Evolutionary conservation across 2,888 invertebrate genomes (phyloP).

Genomic region (Philaethria dido): DNA sequence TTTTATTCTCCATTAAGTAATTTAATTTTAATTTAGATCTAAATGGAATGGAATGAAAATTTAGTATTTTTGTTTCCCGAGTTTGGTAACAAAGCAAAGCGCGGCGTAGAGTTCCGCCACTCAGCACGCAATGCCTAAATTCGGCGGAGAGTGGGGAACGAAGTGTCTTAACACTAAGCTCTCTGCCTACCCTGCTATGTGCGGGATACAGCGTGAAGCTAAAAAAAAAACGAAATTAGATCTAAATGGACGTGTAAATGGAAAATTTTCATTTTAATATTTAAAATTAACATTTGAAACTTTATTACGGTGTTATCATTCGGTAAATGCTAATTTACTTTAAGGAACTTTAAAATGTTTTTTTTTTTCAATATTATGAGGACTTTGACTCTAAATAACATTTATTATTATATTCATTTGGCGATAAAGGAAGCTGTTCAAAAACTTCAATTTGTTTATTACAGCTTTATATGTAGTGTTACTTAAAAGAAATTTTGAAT

Average conservation of each 20-base stretch:
- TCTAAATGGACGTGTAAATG: neutral
- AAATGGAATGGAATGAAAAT: no score
- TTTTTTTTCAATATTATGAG: conserved; percentile 7
- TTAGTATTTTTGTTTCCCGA: no score
- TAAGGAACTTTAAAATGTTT: neutral
- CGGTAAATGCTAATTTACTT: neutral
- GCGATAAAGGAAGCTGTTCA: neutral
- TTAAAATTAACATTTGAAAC: neutral
- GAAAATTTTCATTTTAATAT: neutral
- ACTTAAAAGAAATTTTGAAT: no score
- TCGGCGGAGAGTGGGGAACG: no score
- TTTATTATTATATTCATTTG: neutral
- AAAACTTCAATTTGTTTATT: neutral
- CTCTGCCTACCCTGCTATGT: no score
- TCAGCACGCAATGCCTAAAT: no score
- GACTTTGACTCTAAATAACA: conserved; percentile 4
- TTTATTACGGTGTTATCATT: conserved; percentile 6
- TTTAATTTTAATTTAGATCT: neutral
- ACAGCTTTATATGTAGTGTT: no score
- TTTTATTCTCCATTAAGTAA: neutral
- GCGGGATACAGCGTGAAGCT: no score
- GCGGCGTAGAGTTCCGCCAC: no score
- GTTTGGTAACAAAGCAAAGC: no score
- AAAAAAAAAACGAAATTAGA: no score
- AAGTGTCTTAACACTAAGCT: no score